Percentiles rank a stretch among this genome's conserved stretches.
Evolutionary conservation across 2,888 invertebrate genomes (phyloP).

Genomic region (Apamea sordens): DNA sequence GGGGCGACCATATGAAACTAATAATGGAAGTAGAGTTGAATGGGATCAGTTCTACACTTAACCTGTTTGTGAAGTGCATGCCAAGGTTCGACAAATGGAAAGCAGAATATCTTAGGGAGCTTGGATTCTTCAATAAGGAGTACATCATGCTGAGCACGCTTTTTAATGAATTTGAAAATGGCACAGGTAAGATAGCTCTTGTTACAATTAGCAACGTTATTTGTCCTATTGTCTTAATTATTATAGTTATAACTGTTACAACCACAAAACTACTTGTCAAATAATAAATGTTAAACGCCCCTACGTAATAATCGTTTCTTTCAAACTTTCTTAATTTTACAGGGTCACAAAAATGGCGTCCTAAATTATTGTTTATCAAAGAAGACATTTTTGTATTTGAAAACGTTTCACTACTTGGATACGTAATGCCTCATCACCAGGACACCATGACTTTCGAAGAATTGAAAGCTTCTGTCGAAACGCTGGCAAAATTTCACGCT

Average conservation of each 20-base stretch:
- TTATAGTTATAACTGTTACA: neutral
- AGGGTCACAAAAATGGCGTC: conserved; percentile 81
- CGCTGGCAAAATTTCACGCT: conserved; percentile 88
- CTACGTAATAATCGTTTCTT: neutral
- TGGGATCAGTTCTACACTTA: conserved; percentile 66
- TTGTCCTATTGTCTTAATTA: neutral
- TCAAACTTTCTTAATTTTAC: conserved; percentile 40
- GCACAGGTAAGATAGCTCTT: conserved; percentile 72
- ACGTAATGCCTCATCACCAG: conserved; percentile 77
- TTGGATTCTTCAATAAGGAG: conserved; percentile 82
- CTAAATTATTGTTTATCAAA: conserved; percentile 74
- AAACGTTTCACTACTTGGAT: conserved; percentile 79
- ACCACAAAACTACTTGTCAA: neutral
- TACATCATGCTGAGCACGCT: conserved; percentile 79
- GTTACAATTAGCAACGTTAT: neutral
- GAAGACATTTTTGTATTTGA: conserved; percentile 85
- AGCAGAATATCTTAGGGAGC: conserved; percentile 79
- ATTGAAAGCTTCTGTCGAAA: conserved; percentile 81
- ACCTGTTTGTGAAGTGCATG: conserved; percentile 91
- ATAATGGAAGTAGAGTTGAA: conserved; percentile 70
- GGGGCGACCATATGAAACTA: conserved; percentile 84
- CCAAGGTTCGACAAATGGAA: conserved; percentile 89
- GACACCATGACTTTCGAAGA: conserved; percentile 80
- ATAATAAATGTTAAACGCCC: neutral
- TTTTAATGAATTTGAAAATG: conserved; percentile 76